Evolutionary conservation across 2,797 vertebrate species (phyloP), one percentile per base, ranked within the genome.

Genomic region (Macropodus opercularis): DNA sequence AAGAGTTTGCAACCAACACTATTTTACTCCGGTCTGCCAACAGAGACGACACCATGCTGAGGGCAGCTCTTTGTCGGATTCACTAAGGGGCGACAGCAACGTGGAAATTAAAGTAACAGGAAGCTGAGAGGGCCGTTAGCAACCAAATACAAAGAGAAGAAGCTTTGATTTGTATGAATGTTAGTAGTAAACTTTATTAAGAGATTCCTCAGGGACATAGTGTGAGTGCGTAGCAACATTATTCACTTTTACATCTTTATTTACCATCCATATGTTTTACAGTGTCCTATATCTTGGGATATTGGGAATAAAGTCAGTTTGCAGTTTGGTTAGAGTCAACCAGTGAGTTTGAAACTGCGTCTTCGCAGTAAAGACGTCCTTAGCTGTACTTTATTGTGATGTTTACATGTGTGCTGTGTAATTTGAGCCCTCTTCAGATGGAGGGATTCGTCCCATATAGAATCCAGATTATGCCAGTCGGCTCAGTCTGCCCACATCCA

Each of bases 381-480:
- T n/a, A n/a, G n/a, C n/a, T n/a, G n/a, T n/a, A n/a, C n/a, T n/a
- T n/a, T n/a, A n/a, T n/a, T n/a, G n/a, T n/a, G n/a, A n/a, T n/a
- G n/a, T n/a, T n/a, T n/a, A n/a, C n/a, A n/a, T 15, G 32, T 35
- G 32, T 39, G n/a, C 1, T 38, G 49, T 15, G 17, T 31, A 50
- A 54, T n/a, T n/a, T n/a, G n/a, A n/a, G n/a, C n/a, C n/a, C n/a
- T n/a, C n/a, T 12, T 15, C 51, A 57, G 74, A 85, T 63, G 71
- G 75, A 60, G 63, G 76, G 71, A 86, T 75, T 80, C 70, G 87
- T 83, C 80, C 72, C 56, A 68, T 81, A 74, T 77, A 90, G 88
- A 87, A 91, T 90, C 84, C 76, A 75, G 84, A 90, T 85, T 62
- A 85, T 90, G 74, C 89, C 76, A 75, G 69, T 54, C 53, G 41